phyloP scores from a whole-genome alignment of 1,140 invertebrate species.

The Camponotus pennsylvanicus region DNA sequence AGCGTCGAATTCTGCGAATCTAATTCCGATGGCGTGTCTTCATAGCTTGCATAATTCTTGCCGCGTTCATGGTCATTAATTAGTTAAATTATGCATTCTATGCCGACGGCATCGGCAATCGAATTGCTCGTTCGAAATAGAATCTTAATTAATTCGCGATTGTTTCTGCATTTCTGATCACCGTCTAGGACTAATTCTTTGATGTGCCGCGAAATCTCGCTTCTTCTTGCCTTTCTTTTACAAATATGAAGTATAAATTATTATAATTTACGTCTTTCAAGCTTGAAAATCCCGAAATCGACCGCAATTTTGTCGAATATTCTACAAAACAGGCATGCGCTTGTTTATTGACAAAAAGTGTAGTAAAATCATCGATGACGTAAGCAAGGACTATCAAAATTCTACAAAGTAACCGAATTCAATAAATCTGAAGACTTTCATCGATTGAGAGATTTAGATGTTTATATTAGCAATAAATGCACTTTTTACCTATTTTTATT shows the following conservation, averaged over 20 bases:
- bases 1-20: too few relatives aligned
- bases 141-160: slow-evolving; percentile 53
- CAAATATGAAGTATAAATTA: neutral
- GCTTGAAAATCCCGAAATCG: neutral
- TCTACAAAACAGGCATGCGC: neutral
- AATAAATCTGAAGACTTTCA: slow-evolving; percentile 11
- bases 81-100: slow-evolving; percentile 29
- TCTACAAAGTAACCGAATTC: neutral
- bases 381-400: neutral
- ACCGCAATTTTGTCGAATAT: neutral
- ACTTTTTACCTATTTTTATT: neutral
- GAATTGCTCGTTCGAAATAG: slow-evolving; percentile 21
- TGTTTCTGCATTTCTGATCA: neutral
- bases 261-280: neutral
- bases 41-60: slow-evolving; percentile 33
- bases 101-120: slow-evolving; percentile 28
- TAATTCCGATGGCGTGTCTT: slow-evolving; percentile 6
- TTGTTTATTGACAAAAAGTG: neutral
- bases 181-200: slow-evolving; percentile 9
- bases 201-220: neutral
- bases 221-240: neutral
- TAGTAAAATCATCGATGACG: neutral
- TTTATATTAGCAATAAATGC: slow-evolving; percentile 11
- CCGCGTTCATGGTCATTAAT: slow-evolving; percentile 35
- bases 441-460: neutral